These are phyloP conservation scores for Oreochromis mossambicus DNA, from an alignment of 2,797 vertebrate genomes.

Conservation along the genomic window DNA sequence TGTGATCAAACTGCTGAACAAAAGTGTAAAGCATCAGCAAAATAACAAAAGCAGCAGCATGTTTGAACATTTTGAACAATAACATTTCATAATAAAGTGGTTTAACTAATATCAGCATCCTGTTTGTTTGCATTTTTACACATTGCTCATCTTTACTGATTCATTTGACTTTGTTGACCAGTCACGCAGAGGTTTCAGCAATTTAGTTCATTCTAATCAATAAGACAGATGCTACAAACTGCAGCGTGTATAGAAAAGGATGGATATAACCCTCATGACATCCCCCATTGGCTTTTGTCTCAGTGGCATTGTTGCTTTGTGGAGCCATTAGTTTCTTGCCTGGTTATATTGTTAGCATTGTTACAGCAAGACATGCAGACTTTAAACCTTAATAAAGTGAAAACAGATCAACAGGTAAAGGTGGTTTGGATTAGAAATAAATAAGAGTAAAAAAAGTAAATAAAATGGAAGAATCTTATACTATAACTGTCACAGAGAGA, in stretches of 20 bases:
- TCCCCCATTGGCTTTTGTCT: not conserved
- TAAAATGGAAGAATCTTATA: not conserved
- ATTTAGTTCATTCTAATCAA: not conserved
- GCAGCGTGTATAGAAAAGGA: not conserved
- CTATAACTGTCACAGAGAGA: not conserved
- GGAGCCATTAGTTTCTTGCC: not conserved
- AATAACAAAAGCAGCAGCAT: not conserved
- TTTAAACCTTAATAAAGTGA: not conserved
- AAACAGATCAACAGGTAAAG: not conserved
- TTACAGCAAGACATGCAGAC: not conserved
- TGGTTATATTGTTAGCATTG: not conserved
- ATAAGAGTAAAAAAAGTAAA: not conserved
- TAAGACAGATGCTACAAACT: not conserved
- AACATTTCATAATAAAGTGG: not conserved
- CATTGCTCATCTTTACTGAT: not conserved
- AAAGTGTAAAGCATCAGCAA: not conserved
- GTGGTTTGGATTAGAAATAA: not conserved
- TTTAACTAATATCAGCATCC: not conserved
- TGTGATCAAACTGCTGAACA: not conserved
- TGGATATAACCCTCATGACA: accelerated
- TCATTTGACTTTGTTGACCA: not conserved
- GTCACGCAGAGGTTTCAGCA: not conserved
- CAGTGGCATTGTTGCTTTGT: not conserved
- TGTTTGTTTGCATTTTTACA: not conserved
- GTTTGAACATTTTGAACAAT: not conserved